phyloP scores from a whole-genome alignment of 2,888 invertebrate species.

The Chrysolina oricalcia region DNA sequence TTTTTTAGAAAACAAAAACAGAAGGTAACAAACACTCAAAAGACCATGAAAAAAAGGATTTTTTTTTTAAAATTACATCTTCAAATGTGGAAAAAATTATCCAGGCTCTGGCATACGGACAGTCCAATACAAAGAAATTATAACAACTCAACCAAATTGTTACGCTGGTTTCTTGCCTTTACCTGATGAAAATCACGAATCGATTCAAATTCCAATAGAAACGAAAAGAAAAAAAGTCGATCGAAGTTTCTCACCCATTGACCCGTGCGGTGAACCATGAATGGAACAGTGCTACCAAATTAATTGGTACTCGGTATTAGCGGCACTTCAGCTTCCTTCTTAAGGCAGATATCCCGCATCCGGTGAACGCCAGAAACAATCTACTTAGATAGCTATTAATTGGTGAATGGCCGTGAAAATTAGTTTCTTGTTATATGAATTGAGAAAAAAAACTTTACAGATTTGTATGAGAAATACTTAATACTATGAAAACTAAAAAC shows the following conservation, averaged over 20 bases:
- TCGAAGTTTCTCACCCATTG: constrained; percentile 34
- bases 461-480: neutral
- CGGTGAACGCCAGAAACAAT: constrained; percentile 53
- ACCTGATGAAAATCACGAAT: constrained; percentile 10
- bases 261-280: constrained; percentile 49
- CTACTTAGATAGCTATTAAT: neutral
- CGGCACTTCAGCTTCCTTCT: constrained; percentile 66
- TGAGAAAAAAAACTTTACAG: neutral
- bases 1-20: too few species aligned
- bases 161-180: neutral
- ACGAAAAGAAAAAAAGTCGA: constrained; percentile 7
- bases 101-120: too few species aligned
- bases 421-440: neutral
- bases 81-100: too few species aligned
- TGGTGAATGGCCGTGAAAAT: constrained; percentile 14
- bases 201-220: neutral
- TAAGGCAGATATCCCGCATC: constrained; percentile 69
- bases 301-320: constrained; percentile 56
- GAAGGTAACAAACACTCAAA: too few species aligned
- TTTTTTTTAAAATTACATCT: too few species aligned
- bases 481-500: too few species aligned
- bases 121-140: too few species aligned
- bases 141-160: too few species aligned
- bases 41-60: too few species aligned
- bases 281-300: constrained; percentile 46